These are phyloP conservation scores for Oasisia sp. DNA, from an alignment of 2,888 invertebrate species.

Conservation along the genomic window DNA sequence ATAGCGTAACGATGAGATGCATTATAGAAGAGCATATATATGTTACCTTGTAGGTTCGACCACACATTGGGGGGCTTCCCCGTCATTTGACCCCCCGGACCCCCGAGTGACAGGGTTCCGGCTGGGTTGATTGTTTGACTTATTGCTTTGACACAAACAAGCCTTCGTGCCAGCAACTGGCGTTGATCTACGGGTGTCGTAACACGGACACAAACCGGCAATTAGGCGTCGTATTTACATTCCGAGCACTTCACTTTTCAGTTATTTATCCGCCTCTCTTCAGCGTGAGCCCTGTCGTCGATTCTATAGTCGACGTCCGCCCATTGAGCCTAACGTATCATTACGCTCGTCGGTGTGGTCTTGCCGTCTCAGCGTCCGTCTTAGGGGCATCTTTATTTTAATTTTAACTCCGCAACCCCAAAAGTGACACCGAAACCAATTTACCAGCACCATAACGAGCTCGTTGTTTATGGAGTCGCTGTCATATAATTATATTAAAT, in stretches of 20 bases:
- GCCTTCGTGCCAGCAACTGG: background rate
- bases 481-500: too few species aligned
- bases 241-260: background rate
- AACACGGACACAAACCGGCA: background rate
- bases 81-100: background rate
- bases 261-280: background rate
- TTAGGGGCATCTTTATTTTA: background rate
- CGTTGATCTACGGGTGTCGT: conserved; percentile 13
- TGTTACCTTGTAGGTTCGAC: background rate
- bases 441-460: background rate
- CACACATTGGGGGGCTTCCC: background rate
- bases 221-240: background rate
- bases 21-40: background rate
- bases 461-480: background rate
- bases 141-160: conserved; percentile 17
- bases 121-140: background rate
- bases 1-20: background rate
- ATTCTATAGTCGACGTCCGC: conserved; percentile 10
- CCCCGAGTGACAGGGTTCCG: background rate
- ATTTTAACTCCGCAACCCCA: background rate
- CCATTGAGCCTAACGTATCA: conserved; percentile 9
- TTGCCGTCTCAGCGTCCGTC: background rate
- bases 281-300: background rate
- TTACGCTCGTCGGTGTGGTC: background rate
- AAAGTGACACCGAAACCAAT: background rate